These are phyloP conservation scores for Maniola jurtina DNA, from an alignment of 1,140 invertebrate species.

Conservation along the genomic window DNA sequence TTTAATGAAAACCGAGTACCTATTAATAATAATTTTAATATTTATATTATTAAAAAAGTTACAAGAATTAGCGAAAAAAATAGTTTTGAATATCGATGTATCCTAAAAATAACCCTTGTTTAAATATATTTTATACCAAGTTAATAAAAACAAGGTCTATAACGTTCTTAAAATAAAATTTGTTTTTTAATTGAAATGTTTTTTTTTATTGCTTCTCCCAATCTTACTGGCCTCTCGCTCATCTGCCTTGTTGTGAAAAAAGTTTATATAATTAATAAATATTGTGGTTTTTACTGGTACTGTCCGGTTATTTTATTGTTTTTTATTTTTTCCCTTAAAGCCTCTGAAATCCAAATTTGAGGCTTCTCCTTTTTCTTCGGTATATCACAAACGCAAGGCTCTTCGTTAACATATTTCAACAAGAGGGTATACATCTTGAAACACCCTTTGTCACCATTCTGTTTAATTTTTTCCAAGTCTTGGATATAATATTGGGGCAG, in stretches of 20 bases:
- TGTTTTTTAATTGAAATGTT: conserved; percentile 39
- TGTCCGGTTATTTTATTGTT: no score
- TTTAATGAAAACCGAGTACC: conserved; percentile 76
- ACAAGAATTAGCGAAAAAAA: conserved; percentile 55
- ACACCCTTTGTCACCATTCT: conserved; percentile 58
- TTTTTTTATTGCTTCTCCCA: conserved; percentile 20
- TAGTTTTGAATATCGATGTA: conserved; percentile 57
- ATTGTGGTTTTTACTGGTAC: background rate
- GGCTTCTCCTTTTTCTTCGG: conserved; percentile 29
- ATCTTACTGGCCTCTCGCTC: background rate
- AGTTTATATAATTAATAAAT: no score
- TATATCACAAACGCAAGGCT: conserved; percentile 45
- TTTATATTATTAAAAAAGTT: conserved; percentile 75
- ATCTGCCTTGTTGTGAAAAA: background rate
- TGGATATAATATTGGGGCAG: conserved; percentile 57
- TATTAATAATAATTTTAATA: conserved; percentile 78
- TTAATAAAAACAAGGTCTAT: conserved; percentile 50
- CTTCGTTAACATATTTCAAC: conserved; percentile 39
- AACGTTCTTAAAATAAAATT: conserved; percentile 60
- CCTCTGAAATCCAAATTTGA: conserved; percentile 37
- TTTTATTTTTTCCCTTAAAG: conserved; percentile 6
- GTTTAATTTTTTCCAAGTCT: conserved; percentile 48
- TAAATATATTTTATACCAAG: conserved; percentile 58
- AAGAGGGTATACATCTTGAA: conserved; percentile 48
- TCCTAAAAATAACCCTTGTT: conserved; percentile 49